Evolutionary conservation across 2,888 invertebrate species (phyloP), one percentile per base, ranked within the genome.

Genomic region (Aspidapion aeneum): DNA sequence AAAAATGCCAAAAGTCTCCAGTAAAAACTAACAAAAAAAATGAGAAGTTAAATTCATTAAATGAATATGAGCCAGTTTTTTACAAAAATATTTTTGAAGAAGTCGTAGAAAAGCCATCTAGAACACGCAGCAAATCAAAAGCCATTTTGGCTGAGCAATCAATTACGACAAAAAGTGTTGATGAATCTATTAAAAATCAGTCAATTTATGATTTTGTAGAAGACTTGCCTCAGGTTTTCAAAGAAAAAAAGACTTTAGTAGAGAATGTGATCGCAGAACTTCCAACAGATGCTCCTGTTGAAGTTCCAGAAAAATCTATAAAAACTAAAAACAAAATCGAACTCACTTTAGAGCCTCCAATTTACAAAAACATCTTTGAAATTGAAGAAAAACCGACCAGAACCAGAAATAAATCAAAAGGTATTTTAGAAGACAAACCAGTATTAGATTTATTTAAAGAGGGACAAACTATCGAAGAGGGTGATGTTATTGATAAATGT

Each of bases 341-440:
- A 18, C 18, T 1, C 16, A 58, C n/a, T 35, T 1, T 16, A 22
- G 7, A 58, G 54, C 18, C 16, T 18, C n/a, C 55, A 59, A 21
- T 21, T 12, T 17, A 20, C 21, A 63, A 63, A 60, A 59, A 58
- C 18, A 58, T 58, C 9, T 21, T 55, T 55, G 21, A 56, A 50
- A 60, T 51, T 60, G 51, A 63, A 63, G 57, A 63, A 57, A 55
- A 51, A n/a, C 56, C 49, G 54, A n/a, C 18, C 35, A 21, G 63
- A 66, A 20, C 5, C 48, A 3, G 62, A 65, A 18, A 57, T 60
- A 21, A 58, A 22, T 7, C 51, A 22, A 20, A 35, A 54, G 35
- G 50, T 18, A 19, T 22, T 21, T 5, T 22, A 52, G 18, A 62
- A 60, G 60, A 65, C 1, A 49, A n/a, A n/a, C n/a, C n/a, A n/a